Evolutionary conservation across 2,113 vertebrate species (phyloP).

Genomic region (Callospermophilus lateralis): DNA sequence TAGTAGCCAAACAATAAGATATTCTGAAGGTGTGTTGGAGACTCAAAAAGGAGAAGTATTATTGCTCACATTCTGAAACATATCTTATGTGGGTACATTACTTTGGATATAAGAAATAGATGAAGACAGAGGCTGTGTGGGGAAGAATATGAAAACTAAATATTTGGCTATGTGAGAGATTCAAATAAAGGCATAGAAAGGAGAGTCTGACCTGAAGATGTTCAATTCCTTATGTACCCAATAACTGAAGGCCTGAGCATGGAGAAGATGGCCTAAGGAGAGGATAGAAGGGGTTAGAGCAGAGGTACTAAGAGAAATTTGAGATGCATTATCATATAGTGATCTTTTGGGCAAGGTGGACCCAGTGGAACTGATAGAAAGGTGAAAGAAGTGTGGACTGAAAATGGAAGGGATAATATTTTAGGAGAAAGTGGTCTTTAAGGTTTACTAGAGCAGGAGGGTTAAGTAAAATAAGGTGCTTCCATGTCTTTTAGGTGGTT

Average conservation of each 20-base stretch:
- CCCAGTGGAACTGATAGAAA: not conserved
- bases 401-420: not conserved
- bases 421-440: not conserved
- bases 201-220: not conserved
- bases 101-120: not conserved
- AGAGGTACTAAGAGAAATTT: not conserved
- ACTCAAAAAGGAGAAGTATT: not conserved
- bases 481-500: not conserved
- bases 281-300: not conserved
- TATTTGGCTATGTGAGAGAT: not conserved
- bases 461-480: not conserved
- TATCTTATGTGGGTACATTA: not conserved
- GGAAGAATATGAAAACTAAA: not conserved
- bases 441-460: not conserved
- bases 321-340: accelerated
- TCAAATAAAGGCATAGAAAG: not conserved
- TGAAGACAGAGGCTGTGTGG: not conserved
- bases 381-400: not conserved
- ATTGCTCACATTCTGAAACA: not conserved
- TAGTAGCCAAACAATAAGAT: no score
- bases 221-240: not conserved
- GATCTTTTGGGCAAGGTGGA: not conserved
- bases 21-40: not conserved
- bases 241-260: not conserved
- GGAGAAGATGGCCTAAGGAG: not conserved